Evolutionary conservation across 1,140 invertebrate genomes (phyloP), one percentile per base, ranked within the genome.

Genomic region (Chionoecetes opilio): DNA sequence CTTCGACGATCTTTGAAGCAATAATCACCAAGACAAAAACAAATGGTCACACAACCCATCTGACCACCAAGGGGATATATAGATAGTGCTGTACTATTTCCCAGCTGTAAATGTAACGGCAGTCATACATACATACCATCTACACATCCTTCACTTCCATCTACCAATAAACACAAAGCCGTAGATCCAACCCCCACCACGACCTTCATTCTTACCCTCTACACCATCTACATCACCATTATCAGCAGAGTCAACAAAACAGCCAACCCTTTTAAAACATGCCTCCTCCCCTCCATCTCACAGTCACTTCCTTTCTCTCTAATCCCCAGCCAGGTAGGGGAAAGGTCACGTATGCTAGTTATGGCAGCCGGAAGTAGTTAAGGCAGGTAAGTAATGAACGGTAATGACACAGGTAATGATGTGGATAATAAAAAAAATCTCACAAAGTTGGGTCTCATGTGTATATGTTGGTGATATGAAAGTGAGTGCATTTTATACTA

Each of bases 311-410:
- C 85, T 38, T 26, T 38, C 85, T 87, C 17, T 32, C 37, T 38
- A 8, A 21, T 26, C 21, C 63, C 21, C 63, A 3, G 11, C n/a
- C 63, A 75, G 63, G 63, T 75, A 53, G 11, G 21, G 21, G 46
- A 53, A 17, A 53, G 46, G 46, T 53, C 46, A 53, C 46, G 63
- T 75, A n/a, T 75, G 26, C 21, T n/a, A n/a, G 63, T 75, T n/a
- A 75, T 6, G 63, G 63, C n/a, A n/a, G 63, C 63, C 63, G 63
- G 63, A 75, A 75, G 63, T 75, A 75, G 63, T 75, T 75, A n/a
- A n/a, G 63, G 63, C 63, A 75, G 63, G 63, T 75, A 75, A 75
- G 63, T 75, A 75, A 75, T 75, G 63, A 75, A n/a, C 63, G 63
- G 63, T 75, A 75, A 75, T 75, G 63, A 75, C 63, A 75, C 63